Evolutionary conservation across 2,888 invertebrate species (phyloP), one percentile per base, ranked within the genome.

Genomic region (Entomobrya multifasciata): DNA sequence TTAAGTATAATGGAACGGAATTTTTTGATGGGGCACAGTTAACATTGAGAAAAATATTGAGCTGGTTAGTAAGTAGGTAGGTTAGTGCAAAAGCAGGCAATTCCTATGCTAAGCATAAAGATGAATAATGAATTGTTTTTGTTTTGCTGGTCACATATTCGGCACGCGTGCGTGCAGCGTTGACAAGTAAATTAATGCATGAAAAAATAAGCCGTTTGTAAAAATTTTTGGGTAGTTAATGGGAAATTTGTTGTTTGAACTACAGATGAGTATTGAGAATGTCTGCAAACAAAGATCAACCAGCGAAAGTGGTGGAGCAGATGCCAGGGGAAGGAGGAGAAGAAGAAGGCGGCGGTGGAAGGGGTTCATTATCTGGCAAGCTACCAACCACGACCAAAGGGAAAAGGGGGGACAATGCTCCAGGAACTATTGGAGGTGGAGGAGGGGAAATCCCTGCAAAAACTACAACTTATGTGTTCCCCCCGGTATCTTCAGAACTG

Each of bases 261-360:
- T 84, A 25, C 87, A 90, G 91, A 91, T 91, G 91, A 89, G 77
- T 89, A 85, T 90, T 90, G 90, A 90, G 87, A 65, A 90, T 91
- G 90, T 90, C 90, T 84, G 87, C 88, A 86, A 88, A 87, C 88
- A 87, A 77, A 85, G 88, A 90, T 86, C 89, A 88, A 81, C 78
- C 79, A 79, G 79, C 76, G 52, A 70, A 49, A 81, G 82, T 70
- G 49, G 88, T 86, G 88, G 86, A 89, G 80, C 87, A 86, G 78
- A 86, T 81, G 78, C 77, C 57, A 83, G 87, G 72, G 44, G 70
- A 74, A 60, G 65, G 76, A 57, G 67, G 17, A 17, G 81, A 22
- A 17, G 82, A 60, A 13, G 82, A 47, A 36, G 82, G 74, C 22
- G 82, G 60, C 30, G 81, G 62, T 47, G 78, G 55, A 81, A 70